Evolutionary conservation across 1,140 invertebrate genomes (phyloP), one percentile per base, ranked within the genome.

Genomic region (Lepidurus packardi): DNA sequence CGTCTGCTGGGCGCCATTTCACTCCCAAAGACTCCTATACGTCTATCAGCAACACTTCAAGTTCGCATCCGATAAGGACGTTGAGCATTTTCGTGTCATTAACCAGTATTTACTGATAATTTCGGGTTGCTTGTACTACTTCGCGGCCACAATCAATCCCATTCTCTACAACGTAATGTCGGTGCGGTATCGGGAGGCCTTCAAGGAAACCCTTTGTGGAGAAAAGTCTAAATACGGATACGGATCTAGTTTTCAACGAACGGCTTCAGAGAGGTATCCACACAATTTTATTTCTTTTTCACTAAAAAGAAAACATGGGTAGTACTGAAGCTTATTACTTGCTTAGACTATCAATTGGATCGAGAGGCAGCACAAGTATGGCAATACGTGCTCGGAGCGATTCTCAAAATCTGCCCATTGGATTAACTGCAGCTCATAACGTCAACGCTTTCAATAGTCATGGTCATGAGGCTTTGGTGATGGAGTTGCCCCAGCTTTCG

Each of bases 1-100:
- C 86, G 85, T 97, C 1, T 98, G 95, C 86, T 99, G 96, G 95
- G 94, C 94, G 0, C 97, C 97, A 21, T 98, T 98, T 87, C 97
- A 98, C 84, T 89, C 92, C 43, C 97, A 99, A 85, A 87, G 94
- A 2, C 84, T 96, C 11, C 80, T 86, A 44, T 86, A 85, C 75
- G 88, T 93, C 81, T 91, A 91, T 43, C 53, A 65, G 13, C 16
- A 81, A 82, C 2, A 82, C 81, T n/a, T 77, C 80, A 7, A 80
- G 80, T 47, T 65, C 53, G 53, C 16, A 21, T 65, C 53, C 6
- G 82, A 79, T 44, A 86, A 87, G 77, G 84, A 89, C 41, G 86
- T 86, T 73, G 84, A 85, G 11, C 85, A 90, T 83, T 92, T 89
- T 84, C 83, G 89, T 43, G 87, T 89, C 79, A 86, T 93, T 77